phyloP scores from a whole-genome alignment of 2,113 vertebrate genomes.

The Alethe diademata region DNA sequence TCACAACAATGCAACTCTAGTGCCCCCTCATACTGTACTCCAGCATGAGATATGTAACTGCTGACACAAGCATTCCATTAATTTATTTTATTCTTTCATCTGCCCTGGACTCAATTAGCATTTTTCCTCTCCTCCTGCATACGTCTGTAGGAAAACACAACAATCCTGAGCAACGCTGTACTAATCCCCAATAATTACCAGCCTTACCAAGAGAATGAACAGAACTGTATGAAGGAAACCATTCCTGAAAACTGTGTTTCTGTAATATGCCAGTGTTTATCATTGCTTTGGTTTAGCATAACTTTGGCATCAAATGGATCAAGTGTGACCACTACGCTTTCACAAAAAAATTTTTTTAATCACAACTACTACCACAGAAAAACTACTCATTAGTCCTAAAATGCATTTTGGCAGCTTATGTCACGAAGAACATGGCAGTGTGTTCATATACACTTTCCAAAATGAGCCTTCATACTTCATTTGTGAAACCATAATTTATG shows the following conservation, averaged over 20 bases:
- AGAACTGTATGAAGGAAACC: not conserved
- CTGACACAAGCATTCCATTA: not conserved
- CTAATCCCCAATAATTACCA: not conserved
- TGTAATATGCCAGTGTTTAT: not conserved
- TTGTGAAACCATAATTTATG: not conserved
- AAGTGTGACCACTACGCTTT: not conserved
- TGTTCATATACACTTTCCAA: not conserved
- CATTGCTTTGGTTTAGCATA: not conserved
- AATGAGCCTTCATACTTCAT: not conserved
- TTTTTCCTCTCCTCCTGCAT: not conserved
- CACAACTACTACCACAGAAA: not conserved
- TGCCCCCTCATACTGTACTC: not conserved
- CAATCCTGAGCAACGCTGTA: not conserved
- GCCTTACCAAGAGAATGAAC: not conserved
- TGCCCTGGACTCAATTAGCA: not conserved
- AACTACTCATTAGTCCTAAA: not conserved
- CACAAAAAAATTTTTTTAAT: not conserved
- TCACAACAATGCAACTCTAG: not conserved
- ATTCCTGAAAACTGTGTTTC: not conserved
- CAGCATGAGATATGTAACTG: not conserved
- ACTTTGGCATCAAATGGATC: not conserved
- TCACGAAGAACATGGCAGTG: not conserved
- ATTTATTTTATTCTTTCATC: not conserved
- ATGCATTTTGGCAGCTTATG: not conserved
- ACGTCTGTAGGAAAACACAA: not conserved